These are phyloP conservation scores for Leptosomus discolor DNA, from an alignment of 2,113 vertebrate genomes.

Conservation along the genomic window DNA sequence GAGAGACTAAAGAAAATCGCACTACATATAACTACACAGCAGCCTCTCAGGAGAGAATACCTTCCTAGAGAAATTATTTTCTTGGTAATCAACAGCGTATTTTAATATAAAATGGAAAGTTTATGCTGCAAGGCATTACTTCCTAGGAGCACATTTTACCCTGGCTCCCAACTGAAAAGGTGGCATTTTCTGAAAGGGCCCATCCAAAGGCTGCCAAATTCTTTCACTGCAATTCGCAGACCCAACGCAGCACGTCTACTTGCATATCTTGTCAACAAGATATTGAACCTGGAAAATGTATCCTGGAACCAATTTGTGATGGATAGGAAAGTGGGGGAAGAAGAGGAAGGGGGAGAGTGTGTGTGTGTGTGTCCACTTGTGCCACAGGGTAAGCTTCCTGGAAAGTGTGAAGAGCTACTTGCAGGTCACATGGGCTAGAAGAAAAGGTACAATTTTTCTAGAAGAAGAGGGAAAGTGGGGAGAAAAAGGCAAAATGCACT, in stretches of 20 bases:
- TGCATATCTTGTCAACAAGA: neutral
- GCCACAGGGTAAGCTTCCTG: neutral
- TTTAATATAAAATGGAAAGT: neutral
- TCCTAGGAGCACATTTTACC: neutral
- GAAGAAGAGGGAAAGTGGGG: neutral
- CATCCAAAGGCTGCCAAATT: neutral
- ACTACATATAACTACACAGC: neutral
- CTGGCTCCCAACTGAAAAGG: neutral
- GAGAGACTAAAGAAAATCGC: neutral
- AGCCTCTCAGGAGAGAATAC: neutral
- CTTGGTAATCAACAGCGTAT: neutral
- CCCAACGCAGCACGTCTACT: neutral
- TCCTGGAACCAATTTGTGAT: neutral
- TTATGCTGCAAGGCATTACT: neutral
- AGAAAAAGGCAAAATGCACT: neutral
- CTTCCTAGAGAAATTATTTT: neutral
- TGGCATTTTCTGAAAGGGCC: neutral
- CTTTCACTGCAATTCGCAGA: neutral
- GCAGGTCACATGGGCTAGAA: neutral
- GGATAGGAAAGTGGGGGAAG: neutral
- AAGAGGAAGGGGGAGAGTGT: neutral
- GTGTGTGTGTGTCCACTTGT: neutral
- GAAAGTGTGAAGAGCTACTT: neutral
- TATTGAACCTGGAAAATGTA: neutral
- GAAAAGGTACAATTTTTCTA: neutral